Evolutionary conservation across 2,888 invertebrate genomes (phyloP), one percentile per base, ranked within the genome.

Genomic region (Nymphalis urticae): DNA sequence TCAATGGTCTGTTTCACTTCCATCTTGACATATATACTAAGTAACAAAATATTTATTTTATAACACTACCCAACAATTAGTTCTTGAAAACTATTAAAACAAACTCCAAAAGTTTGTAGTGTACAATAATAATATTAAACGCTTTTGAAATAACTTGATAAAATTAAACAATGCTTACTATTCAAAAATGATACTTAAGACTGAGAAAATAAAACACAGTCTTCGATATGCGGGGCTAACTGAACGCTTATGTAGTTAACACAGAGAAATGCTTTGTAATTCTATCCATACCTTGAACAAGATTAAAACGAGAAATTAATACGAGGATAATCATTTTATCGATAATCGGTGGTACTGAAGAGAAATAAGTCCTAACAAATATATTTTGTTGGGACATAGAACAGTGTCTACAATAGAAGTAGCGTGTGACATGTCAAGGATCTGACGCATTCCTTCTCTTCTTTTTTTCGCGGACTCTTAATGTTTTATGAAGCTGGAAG

Each of bases 161-260:
- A 24, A 21, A 53, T 24, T 53, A 21, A 53, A 53, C 27, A 10
- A 4, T 53, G 16, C 3, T 13, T 16, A 13, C 16, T 10, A 51
- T 16, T 21, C 24, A 21, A 53, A 24, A 53, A 53, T 53, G 53
- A 27, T 24, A 27, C 53, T 7, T 53, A 53, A 4, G 16, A 16
- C 17, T 16, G 13, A 53, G 3, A 16, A 27, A 53, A 53, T 53
- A 24, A 53, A 53, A 24, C 24, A 53, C 24, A 53, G 4, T 53
- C 7, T 53, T 24, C 53, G 16, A 53, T 53, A 16, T 1, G 4
- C 16, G 0, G 2, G 6, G 2, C 16, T 24, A 13, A 53, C 7
- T 10, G 24, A 19, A 51, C 51, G 21, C 51, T 53, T 53, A 53
- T 24, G 24, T 53, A 53, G 27, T 53, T 53, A 53, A 53, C 53